Evolutionary conservation across 2,113 vertebrate genomes (phyloP), one percentile per base, ranked within the genome.

Genomic region (Microtus pennsylvanicus): DNA sequence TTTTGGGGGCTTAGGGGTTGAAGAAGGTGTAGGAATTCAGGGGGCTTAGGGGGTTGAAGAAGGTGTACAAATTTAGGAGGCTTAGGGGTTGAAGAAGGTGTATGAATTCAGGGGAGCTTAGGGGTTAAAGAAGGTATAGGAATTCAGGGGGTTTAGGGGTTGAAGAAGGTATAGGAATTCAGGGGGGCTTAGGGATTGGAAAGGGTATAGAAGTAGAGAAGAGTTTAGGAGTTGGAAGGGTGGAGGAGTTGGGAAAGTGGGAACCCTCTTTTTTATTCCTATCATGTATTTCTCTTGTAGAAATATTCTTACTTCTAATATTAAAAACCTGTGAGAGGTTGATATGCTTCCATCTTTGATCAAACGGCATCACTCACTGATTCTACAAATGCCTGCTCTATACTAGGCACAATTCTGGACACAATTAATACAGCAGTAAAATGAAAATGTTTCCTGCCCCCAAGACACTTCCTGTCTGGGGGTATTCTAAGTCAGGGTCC

Each of bases 261-360:
- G 45, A 78, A 24, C 69, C 89, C 3, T 63, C 10, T 55, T 61
- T 93, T 70, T 69, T 83, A 61, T 78, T 87, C 17, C 22, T 75
- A 63, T 30, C 50, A 86, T 42, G 92, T 30, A 85, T 88, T 92
- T 87, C 63, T 90, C 70, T 67, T 86, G 19, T 63, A 65, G 87
- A 89, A 96, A 45, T 55, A 14, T 50, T 42, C 33, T 96, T 80
- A 92, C 95, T 83, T 93, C 38, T 91, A 87, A 87, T 24, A 90
- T 55, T 63, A 70, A 12, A 90, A 26, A 74, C 67, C 80, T 58
- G 33, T 55, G 8, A 65, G 8, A 45, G 65, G 78, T 58, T 86
- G 17, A 13, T 63, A 35, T 86, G 63, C 21, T 65, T 78, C 75
- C 61, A 11, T 65, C 61, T 95, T 93, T 65, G 28, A 69, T 67